Base-by-base conservation (phyloP, 2,113 vertebrate species). In the Megaceryle torquata region DNA sequence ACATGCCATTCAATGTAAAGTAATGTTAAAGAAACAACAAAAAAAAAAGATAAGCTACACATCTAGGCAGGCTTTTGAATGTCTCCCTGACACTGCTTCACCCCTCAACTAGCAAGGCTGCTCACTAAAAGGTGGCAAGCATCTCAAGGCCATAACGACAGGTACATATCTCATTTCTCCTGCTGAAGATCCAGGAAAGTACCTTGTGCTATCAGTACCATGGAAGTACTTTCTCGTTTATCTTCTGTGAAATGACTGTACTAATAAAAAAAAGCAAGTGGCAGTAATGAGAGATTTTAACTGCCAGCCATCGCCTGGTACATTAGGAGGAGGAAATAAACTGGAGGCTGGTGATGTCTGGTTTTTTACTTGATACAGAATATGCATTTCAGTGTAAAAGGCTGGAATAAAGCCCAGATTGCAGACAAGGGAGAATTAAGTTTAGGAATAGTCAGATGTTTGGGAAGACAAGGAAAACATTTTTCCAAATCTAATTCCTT, bases 201-300 rank as follows among this genome's bases (percentile, higher is more conserved):
- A 26, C 15, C 35, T 46, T 76, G 37, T 50, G 54, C 13, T 91
- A 83, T 93, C 79, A 59, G 75, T 59, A 63, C 26, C 7, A 0
- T 43, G 13, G 57, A 59, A 82, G 87, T 80, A 87, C 61, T 86
- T 90, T 85, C 46, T 90, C 71, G 94, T 94, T 94, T 93, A 81
- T 95, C 88, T 90, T 82, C 79, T 86, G 50, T 86, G 68, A 96
- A 97, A 96, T 71, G 21, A 37, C 60, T 82, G 54, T 84, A 44
- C 37, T 76, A 93, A 95, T 44, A 5, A 82, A 96, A 91, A 91
- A 88, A 53, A 53, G 15, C 63, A 93, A 92, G 54, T 87, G 64
- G 82, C 64, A 78, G 44, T 81, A 84, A 91, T 9, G 8, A 35
- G 54, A 93, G 77, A 92, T 67, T 93, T 96, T 91, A 93, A 94